Evolutionary conservation across 2,888 invertebrate species (phyloP), one percentile per base, ranked within the genome.

Genomic region (Hirtodrosophila alboralis): DNA sequence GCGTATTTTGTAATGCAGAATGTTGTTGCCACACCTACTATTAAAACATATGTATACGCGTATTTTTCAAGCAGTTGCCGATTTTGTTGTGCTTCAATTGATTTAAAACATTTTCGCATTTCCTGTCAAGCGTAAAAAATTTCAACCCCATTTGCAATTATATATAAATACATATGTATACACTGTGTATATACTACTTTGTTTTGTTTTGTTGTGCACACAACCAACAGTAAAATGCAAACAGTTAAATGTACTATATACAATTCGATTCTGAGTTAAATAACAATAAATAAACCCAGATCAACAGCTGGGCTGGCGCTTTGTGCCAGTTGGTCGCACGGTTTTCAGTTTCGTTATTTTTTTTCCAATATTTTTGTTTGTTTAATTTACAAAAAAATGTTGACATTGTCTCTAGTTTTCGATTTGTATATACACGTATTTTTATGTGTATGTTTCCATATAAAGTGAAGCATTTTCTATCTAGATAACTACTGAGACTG

Each of bases 41-140:
- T 13, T 27, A 10, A 13, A 30, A 16, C 53, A 58, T 36, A n/a
- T 45, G 23, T n/a, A n/a, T n/a, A n/a, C n/a, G 23, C 45, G 41
- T 21, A 21, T 16, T 56, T 40, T 37, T 30, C 12, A 21, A 26
- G 30, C 48, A 38, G 14, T 31, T 31, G 18, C n/a, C n/a, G n/a
- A 12, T 5, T 21, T 57, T 61, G 58, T 62, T 75, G 34, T 57
- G 69, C 65, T 66, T 66, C 57, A 70, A 31, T 67, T 73, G 70
- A 57, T 73, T 58, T 70, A 70, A 71, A 67, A 59, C 72, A 73
- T 77, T 69, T 68, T 80, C 73, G 65, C 64, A 70, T 66, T 75
- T 71, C 70, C 71, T 60, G 73, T 47, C 56, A 38, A 56, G 5
- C 49, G 45, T 31, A 36, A 37, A 23, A 34, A 49, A 47, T 31